Evolutionary conservation across 2,888 invertebrate species (phyloP), one percentile per base, ranked within the genome.

Genomic region (Apodemia zela): DNA sequence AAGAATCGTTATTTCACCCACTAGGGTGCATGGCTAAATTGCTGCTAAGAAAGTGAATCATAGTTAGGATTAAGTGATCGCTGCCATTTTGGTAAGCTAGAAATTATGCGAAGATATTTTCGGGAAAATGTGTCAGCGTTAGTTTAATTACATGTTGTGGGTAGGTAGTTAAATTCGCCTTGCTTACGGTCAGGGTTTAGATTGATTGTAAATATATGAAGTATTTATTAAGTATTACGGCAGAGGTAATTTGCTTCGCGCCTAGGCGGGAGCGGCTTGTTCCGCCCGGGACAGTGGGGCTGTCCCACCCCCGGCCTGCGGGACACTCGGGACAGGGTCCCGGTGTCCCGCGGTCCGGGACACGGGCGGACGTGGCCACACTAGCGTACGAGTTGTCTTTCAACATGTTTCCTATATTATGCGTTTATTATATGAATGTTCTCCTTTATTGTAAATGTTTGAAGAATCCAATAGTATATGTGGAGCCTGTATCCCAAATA

Each of bases 401-500:
- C 78, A 82, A 85, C 82, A 87, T 85, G 88, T 90, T 89, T 89
- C 89, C 89, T 90, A 89, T 87, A 86, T 85, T 78, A 88, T 89
- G 85, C 87, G 89, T 89, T 89, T 89, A 87, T 86, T 87, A 87
- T 86, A 87, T 88, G 82, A 87, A 89, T 88, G 88, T 89, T 89
- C 86, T 82, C 85, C 75, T 89, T 88, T 89, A 89, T 89, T 90
- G 89, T 90, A 89, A 89, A 89, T 89, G 88, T 89, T 89, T 87
- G 82, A 76, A 74, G 73, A 77, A 75, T 80, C 78, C 82, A 78
- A 83, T 80, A 81, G 80, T 77, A 75, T 77, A 73, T 79, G 77
- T 74, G 84, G 81, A 81, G 78, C 76, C 76, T 75, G 82, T 81
- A 81, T 82, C 82, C 85, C 81, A 71, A 74, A 84, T 87, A 86